Base-by-base conservation (phyloP, 2,797 vertebrate genomes). In the Helicolenus hilgendorfi region DNA sequence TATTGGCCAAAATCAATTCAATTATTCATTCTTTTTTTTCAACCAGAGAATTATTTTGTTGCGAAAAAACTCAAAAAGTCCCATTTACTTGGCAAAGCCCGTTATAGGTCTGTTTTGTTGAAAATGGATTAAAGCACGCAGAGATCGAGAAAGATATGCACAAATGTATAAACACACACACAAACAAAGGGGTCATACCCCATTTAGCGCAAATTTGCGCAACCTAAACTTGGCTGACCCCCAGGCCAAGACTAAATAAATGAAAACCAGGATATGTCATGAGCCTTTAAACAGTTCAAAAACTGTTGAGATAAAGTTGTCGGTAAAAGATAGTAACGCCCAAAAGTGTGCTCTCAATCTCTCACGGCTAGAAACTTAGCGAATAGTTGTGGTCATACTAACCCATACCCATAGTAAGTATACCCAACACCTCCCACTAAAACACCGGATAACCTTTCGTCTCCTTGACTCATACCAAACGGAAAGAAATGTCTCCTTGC, bases 311-410 rank as follows among this genome's bases (percentile, higher is more conserved):
- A 59, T 36, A 5, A 45, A 35, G 59, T 15, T 26, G 14, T 26
- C 20, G 5, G 9, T 26, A 36, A 31, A 45, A 60, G 10, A 49
- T 7, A 3, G 15, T 27, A 72, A n/a, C 26, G 9, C 26, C 31
- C 10, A 45, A 24, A 55, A 36, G 6, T 5, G 14, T 18, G 72
- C 11, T 78, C 26, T 72, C 8, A 63, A 38, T 71, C 14, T 53
- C 31, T 67, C n/a, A 31, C 38, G 58, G 35, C 35, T 11, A 68
- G 59, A 41, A 69, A 73, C 27, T 63, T 71, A 79, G 83, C 55
- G 27, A 90, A 87, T 87, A 86, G 83, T 79, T 83, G 84, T 45
- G 85, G 86, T 87, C 59, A 24, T 3, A 26, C 83, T 22, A 56
- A 81, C n/a, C n/a, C n/a, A n/a, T n/a, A n/a, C n/a, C n/a, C n/a